A percentile compares a stretch with the other conserved stretches of the same genome.
Conservation (phyloP, 2,113 vertebrate genomes). For the Serilophus lunatus region DNA sequence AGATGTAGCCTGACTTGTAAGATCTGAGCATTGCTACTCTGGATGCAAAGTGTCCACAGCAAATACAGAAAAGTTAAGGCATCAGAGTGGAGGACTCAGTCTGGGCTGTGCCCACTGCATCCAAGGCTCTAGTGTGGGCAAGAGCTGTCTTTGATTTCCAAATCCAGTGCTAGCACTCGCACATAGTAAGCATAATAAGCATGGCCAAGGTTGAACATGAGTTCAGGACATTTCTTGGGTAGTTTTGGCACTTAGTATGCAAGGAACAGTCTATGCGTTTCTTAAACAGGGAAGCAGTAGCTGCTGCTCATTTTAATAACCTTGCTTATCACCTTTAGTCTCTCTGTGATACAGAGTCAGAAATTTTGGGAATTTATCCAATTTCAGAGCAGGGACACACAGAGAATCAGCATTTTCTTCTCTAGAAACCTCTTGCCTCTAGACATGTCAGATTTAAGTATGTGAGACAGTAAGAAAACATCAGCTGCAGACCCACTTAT, state of each 20-base stretch:
- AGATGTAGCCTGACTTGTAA: background rate
- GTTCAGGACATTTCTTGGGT: background rate
- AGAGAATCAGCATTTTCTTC: background rate
- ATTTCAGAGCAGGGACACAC: background rate
- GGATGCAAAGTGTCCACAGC: background rate
- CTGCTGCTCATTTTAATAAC: background rate
- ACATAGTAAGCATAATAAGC: background rate
- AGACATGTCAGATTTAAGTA: background rate
- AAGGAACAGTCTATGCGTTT: background rate
- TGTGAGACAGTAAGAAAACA: background rate
- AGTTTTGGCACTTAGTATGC: background rate
- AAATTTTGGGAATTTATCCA: background rate
- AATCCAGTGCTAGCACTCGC: background rate
- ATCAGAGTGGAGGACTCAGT: background rate
- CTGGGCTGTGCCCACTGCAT: background rate
- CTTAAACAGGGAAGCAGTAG: background rate
- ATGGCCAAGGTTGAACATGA: accelerated
- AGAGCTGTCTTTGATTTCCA: background rate
- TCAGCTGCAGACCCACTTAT: background rate
- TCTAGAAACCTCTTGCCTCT: background rate
- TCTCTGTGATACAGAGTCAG: background rate
- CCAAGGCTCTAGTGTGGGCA: background rate
- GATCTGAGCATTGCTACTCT: background rate
- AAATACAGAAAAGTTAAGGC: background rate
- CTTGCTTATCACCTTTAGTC: background rate